phyloP scores from a whole-genome alignment of 2,113 vertebrate genomes.

The Sinocyclocheilus grahami region DNA sequence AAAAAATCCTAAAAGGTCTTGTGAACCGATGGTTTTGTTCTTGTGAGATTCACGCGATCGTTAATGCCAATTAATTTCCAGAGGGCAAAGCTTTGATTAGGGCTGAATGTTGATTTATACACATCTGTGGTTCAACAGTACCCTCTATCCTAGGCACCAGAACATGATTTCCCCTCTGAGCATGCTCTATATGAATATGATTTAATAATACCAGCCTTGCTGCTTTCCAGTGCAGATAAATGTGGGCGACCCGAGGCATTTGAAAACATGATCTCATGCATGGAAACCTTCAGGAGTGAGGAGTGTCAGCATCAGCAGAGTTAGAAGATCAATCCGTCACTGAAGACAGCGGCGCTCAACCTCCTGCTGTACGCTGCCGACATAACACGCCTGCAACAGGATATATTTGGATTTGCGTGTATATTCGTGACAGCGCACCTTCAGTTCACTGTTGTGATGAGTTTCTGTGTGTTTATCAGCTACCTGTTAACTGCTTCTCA shows the following conservation, averaged over 20 bases:
- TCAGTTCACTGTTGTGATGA: background rate
- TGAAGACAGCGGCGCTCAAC: background rate
- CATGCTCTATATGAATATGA: background rate
- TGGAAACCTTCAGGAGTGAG: background rate
- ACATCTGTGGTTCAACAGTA: background rate
- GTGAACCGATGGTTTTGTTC: background rate
- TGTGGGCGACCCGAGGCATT: background rate
- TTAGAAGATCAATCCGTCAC: constrained; percentile 11
- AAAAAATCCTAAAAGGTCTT: background rate
- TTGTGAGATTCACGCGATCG: background rate
- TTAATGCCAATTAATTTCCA: background rate
- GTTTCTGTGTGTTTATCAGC: background rate
- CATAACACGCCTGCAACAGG: constrained; percentile 24
- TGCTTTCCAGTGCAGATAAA: background rate
- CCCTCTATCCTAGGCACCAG: background rate
- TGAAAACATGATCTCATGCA: constrained; percentile 8
- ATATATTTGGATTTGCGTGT: constrained; percentile 35
- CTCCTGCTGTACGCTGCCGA: background rate
- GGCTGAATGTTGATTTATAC: background rate
- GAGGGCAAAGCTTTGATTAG: background rate
- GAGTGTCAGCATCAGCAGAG: constrained; percentile 8
- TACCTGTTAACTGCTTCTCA: background rate
- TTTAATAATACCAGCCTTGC: background rate
- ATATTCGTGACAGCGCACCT: constrained; percentile 27
- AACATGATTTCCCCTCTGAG: background rate